These are phyloP conservation scores for Oncorhynchus masou DNA, from an alignment of 2,113 vertebrate genomes.

Conservation along the genomic window DNA sequence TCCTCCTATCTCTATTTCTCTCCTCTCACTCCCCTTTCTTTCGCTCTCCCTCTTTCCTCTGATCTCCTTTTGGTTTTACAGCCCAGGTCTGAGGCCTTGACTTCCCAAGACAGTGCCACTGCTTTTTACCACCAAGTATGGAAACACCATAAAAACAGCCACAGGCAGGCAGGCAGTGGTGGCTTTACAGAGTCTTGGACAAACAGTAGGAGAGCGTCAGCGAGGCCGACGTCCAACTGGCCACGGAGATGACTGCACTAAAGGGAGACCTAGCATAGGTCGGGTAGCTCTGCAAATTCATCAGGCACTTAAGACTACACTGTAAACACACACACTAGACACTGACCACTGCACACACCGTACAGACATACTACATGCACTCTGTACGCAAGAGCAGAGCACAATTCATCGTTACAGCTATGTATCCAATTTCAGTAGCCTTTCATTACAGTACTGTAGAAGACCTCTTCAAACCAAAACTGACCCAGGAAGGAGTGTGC, in stretches of 20 bases:
- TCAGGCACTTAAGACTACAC: background rate
- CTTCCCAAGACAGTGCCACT: constrained; percentile 18
- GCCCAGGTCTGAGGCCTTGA: constrained; percentile 10
- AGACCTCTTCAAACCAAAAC: too few relatives aligned
- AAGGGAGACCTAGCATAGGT: background rate
- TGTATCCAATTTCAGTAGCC: too few relatives aligned
- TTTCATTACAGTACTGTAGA: too few relatives aligned
- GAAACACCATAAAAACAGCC: constrained; percentile 37
- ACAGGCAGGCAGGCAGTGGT: background rate
- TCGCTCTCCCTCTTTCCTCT: background rate
- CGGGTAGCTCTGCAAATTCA: background rate
- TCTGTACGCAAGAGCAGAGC: too few relatives aligned
- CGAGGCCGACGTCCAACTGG: background rate
- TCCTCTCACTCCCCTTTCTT: background rate
- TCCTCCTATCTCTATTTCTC: too few relatives aligned
- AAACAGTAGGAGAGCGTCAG: constrained; percentile 20
- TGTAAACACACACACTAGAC: background rate
- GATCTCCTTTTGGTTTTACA: constrained; percentile 23
- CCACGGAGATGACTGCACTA: background rate
- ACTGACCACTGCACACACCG: too few relatives aligned
- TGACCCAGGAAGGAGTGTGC: too few relatives aligned
- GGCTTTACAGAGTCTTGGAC: constrained; percentile 22
- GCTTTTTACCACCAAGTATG: constrained; percentile 32
- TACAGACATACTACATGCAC: too few relatives aligned
- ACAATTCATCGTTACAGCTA: too few relatives aligned